Conservation (phyloP, 2,797 vertebrate genomes). For the Eulemur rubriventer region DNA sequence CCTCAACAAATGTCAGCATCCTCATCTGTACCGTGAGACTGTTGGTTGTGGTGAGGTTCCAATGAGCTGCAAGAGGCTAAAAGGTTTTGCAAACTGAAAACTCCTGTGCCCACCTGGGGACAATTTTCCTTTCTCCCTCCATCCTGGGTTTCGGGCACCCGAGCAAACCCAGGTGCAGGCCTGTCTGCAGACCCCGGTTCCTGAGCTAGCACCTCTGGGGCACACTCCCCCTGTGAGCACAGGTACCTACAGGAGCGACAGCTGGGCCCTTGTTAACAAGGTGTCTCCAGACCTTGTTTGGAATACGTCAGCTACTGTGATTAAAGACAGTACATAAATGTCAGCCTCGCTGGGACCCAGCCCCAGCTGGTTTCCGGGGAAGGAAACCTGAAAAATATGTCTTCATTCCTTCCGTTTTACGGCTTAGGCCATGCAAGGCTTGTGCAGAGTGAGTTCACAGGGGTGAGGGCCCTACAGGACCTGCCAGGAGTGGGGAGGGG, state of each 20-base stretch:
- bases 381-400: slow-evolving; percentile 42
- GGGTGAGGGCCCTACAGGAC: neutral
- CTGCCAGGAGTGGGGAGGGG: neutral
- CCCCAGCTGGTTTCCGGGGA: slow-evolving; percentile 54
- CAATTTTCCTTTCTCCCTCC: neutral
- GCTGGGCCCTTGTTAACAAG: slow-evolving; percentile 42
- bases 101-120: no score
- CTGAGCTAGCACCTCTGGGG: neutral
- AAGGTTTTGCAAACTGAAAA: neutral
- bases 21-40: neutral
- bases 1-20: neutral
- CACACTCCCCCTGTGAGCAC: neutral
- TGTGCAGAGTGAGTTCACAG: accelerated
- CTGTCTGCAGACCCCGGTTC: neutral
- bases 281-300: slow-evolving; percentile 44
- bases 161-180: accelerated
- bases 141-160: no score
- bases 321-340: slow-evolving; percentile 63
- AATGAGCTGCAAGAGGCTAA: neutral
- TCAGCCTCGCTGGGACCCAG: neutral
- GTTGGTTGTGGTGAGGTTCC: neutral
- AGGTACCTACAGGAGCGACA: neutral
- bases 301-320: slow-evolving; percentile 54
- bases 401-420: neutral
- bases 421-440: neutral